Conservation (phyloP, 2,113 vertebrate species). For the Zingel zingel region DNA sequence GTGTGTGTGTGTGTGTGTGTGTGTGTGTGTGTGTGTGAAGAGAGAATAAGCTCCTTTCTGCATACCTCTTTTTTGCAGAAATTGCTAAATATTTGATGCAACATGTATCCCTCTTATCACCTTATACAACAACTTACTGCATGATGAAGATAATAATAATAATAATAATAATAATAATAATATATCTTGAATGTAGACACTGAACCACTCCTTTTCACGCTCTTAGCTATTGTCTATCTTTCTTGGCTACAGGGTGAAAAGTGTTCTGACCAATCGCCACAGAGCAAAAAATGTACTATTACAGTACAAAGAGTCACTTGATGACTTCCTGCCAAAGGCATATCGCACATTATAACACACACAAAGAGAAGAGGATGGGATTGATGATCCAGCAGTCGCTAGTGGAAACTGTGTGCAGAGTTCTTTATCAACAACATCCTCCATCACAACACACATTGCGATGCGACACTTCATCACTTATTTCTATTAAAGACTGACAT, state of each 20-base stretch:
- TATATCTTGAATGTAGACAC: not conserved
- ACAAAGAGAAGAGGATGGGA: slow-evolving; percentile 12
- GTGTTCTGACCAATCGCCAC: not conserved
- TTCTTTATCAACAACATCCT: slow-evolving; percentile 59
- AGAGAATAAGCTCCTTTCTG: not conserved
- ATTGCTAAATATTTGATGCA: slow-evolving; percentile 23
- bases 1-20: slow-evolving; percentile 4
- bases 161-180: not conserved
- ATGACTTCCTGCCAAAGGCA: slow-evolving; percentile 35
- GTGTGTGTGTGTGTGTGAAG: not conserved
- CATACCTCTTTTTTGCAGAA: not conserved
- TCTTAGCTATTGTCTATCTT: not conserved
- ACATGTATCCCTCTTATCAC: not conserved
- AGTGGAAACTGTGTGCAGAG: slow-evolving; percentile 63
- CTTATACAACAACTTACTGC: not conserved
- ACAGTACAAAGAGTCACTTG: slow-evolving; percentile 13
- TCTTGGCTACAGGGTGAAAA: not conserved
- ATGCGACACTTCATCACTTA: slow-evolving; percentile 46
- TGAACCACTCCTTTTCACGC: not conserved
- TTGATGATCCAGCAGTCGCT: slow-evolving; percentile 35
- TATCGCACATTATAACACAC: slow-evolving; percentile 20
- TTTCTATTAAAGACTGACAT: not conserved
- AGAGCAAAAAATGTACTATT: not conserved
- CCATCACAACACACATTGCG: slow-evolving; percentile 41
- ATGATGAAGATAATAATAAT: not conserved